phyloP scores from a whole-genome alignment of 2,888 invertebrate species.

The Chloroclysta siterata region DNA sequence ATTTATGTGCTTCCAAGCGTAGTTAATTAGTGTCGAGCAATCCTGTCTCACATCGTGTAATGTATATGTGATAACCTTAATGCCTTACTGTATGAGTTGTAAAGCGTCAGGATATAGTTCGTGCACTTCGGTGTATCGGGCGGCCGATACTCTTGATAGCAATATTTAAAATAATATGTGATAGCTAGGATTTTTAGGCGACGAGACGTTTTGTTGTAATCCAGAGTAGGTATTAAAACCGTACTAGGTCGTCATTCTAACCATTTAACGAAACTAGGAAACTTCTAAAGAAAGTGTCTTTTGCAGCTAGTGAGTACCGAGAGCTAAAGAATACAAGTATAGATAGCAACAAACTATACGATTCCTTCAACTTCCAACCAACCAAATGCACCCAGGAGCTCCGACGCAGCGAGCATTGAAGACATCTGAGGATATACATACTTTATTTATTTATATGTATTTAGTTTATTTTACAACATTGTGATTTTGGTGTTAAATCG shows the following conservation, averaged over 20 bases:
- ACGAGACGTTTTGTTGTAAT: slow-evolving; percentile 58
- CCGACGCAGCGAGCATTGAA: slow-evolving; percentile 95
- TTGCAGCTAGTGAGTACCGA: slow-evolving; percentile 71
- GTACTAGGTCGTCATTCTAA: slow-evolving; percentile 33
- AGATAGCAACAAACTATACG: slow-evolving; percentile 67
- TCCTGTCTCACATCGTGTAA: slow-evolving; percentile 49
- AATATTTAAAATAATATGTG: slow-evolving; percentile 61
- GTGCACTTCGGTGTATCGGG: slow-evolving; percentile 66
- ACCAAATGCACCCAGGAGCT: slow-evolving; percentile 80
- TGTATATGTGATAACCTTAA: slow-evolving; percentile 51
- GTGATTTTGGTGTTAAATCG: slow-evolving; percentile 72
- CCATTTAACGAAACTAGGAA: slow-evolving; percentile 40
- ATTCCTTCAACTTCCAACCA: slow-evolving; percentile 59
- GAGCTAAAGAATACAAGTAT: slow-evolving; percentile 54
- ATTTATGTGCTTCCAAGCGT: slow-evolving; percentile 59
- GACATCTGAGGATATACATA: slow-evolving; percentile 92
- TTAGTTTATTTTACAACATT: slow-evolving; percentile 66
- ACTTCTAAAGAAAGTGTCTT: slow-evolving; percentile 58
- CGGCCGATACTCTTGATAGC: slow-evolving; percentile 64
- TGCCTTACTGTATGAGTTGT: slow-evolving; percentile 48
- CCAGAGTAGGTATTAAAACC: slow-evolving; percentile 42
- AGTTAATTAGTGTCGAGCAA: slow-evolving; percentile 48
- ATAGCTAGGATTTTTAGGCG: slow-evolving; percentile 51
- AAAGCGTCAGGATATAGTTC: slow-evolving; percentile 54
- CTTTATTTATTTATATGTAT: slow-evolving; percentile 18